Base-by-base conservation (phyloP, 2,797 vertebrate species). In the Sciaenops ocellatus region DNA sequence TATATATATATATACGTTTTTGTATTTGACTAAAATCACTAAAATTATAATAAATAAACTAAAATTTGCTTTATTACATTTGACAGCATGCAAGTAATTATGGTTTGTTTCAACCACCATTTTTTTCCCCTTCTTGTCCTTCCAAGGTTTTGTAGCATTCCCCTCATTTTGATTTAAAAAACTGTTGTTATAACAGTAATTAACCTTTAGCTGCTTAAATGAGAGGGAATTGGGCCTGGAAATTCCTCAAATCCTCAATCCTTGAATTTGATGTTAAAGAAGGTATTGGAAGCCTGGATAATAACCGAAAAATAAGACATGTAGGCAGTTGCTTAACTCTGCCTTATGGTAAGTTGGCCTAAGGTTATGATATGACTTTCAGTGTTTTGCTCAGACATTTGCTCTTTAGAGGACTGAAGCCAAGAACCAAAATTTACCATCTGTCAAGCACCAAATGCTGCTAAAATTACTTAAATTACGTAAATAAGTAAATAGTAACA, bases 381-480 rank as follows among this genome's bases (percentile, higher is more conserved):
- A 30, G 26, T 12, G 50, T 76, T 62, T 48, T 61, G 54, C 55
- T 75, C 10, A 22, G 57, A 69, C 50, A 38, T 75, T 55, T 71
- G 22, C 69, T 73, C 52, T 66, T 24, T 44, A 30, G 69, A 30
- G 20, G 30, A 62, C 46, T 60, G 38, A 59, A 75, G 41, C 65
- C 67, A 50, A 52, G 17, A 26, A 66, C 28, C 51, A n/a, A 62
- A 78, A 42, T 52, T 1, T 15, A 76, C 75, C 85, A 84, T 76
- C 81, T 79, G 78, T 66, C 28, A 17, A 54, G 13, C 54, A 73
- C 48, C 70, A 64, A 59, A 61, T 69, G 59, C 22, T 60, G 22
- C 50, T 34, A 18, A 54, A 41, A 55, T 51, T 11, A 6, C n/a
- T 20, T 16, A 26, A n/a, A n/a, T n/a, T n/a, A n/a, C n/a, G 34